A percentile compares a stretch with the other conserved stretches of the same genome.
Evolutionary conservation across 37 sponge, comb jelly and placozoan species (phyloP).

Genomic region (Theonella swinhoei): DNA sequence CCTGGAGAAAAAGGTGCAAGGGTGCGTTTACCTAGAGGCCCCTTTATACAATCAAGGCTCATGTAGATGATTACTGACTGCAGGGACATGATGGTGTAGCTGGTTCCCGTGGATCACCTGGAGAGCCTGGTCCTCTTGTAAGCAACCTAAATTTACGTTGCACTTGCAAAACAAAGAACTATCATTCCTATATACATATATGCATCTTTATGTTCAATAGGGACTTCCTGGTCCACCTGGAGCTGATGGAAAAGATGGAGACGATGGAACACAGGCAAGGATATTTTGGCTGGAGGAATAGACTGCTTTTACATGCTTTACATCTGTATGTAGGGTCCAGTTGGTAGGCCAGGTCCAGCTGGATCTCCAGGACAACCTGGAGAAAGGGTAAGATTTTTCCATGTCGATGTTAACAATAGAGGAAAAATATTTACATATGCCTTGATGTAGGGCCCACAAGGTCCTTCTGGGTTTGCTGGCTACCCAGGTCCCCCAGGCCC

Average conservation of each 20-base stretch:
- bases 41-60: too few relatives aligned
- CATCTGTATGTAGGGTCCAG: constrained; percentile 38
- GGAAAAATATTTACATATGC: background rate
- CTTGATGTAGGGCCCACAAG: constrained; percentile 65
- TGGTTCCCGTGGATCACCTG: constrained; percentile 53
- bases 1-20: constrained; percentile 61
- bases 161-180: too few relatives aligned
- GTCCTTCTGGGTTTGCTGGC: constrained; percentile 69
- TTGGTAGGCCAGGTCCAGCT: constrained; percentile 56
- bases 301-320: background rate
- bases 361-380: constrained; percentile 70
- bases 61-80: too few relatives aligned
- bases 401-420: background rate
- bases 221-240: constrained; percentile 60
- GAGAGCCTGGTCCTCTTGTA: constrained; percentile 60
- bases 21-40: constrained; percentile 39
- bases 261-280: constrained; percentile 52
- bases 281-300: background rate
- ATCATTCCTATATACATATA: too few relatives aligned
- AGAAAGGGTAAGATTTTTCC: constrained; percentile 38
- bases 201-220: too few relatives aligned
- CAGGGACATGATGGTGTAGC: constrained; percentile 53
- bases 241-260: constrained; percentile 62
- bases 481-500: constrained; percentile 68
- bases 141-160: too few relatives aligned